phyloP scores from a whole-genome alignment of 2,113 vertebrate genomes.

The Pedionomus torquatus region DNA sequence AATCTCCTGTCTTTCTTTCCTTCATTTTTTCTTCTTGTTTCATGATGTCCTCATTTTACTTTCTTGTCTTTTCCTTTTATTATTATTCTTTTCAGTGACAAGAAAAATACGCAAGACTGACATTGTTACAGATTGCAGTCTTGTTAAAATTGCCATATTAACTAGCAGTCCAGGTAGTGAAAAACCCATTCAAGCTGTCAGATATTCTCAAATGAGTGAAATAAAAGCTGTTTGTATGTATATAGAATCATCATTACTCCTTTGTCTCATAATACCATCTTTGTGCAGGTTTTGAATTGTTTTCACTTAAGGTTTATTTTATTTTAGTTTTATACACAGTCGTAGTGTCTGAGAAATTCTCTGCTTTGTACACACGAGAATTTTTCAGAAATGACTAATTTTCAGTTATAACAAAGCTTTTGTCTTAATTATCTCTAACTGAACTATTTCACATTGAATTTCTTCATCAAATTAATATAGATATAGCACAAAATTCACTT shows the following conservation, averaged over 20 bases:
- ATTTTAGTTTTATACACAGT: not conserved
- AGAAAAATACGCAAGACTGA: constrained; percentile 33
- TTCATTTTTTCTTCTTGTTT: not conserved
- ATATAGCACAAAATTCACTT: not conserved
- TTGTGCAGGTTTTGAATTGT: constrained; percentile 12
- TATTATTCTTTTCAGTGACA: constrained; percentile 36
- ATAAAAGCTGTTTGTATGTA: constrained; percentile 58
- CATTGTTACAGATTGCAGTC: constrained; percentile 41
- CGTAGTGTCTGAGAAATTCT: not conserved
- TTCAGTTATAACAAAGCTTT: not conserved
- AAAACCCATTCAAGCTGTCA: constrained; percentile 64
- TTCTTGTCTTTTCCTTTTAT: constrained; percentile 24
- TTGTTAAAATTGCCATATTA: constrained; percentile 55
- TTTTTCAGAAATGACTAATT: not conserved
- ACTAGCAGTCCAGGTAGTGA: constrained; percentile 30
- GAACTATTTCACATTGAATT: not conserved
- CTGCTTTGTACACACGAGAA: not conserved
- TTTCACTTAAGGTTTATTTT: constrained; percentile 47
- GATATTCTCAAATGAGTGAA: constrained; percentile 43
- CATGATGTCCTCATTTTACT: constrained; percentile 6
- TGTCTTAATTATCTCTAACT: not conserved
- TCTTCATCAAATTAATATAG: not conserved
- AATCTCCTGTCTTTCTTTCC: not conserved
- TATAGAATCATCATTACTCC: constrained; percentile 25
- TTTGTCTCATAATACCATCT: not conserved